Evolutionary conservation across 92 coral and sea anemone species (phyloP).

Genomic region (Zoanthus sansibaricus): DNA sequence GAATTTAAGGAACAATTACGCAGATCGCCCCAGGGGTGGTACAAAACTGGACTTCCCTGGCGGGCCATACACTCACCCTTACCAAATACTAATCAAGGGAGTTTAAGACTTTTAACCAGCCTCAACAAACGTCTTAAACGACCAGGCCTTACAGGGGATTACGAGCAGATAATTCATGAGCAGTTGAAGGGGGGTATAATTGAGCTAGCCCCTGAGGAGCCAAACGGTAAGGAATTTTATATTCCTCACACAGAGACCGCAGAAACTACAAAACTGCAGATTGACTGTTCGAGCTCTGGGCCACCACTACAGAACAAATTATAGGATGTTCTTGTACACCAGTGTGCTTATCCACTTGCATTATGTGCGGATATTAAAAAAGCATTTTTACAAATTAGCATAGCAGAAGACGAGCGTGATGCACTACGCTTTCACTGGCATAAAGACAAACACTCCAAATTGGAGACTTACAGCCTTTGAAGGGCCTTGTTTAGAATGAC

Average conservation of each 20-base stretch:
- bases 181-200: slow-evolving; percentile 50
- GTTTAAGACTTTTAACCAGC: slow-evolving; percentile 35
- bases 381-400: not conserved
- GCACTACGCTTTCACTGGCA: slow-evolving; percentile 25
- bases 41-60: slow-evolving; percentile 61
- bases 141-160: slow-evolving; percentile 16
- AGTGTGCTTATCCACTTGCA: slow-evolving; percentile 48
- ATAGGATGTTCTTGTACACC: slow-evolving; percentile 51
- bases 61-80: slow-evolving; percentile 52
- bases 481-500: not conserved
- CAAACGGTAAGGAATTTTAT: slow-evolving; percentile 48
- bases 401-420: slow-evolving; percentile 38
- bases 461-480: not conserved
- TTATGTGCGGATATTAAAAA: slow-evolving; percentile 19
- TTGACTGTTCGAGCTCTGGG: slow-evolving; percentile 57
- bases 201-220: slow-evolving; percentile 41
- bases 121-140: slow-evolving; percentile 51
- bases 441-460: not conserved
- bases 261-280: slow-evolving; percentile 51
- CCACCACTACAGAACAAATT: slow-evolving; percentile 53
- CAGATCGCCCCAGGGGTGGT: slow-evolving; percentile 24
- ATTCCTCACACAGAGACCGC: slow-evolving; percentile 62
- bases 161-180: not conserved
- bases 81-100: slow-evolving; percentile 59
- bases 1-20: not conserved